Evolutionary conservation across 2,888 invertebrate genomes (phyloP), one percentile per base, ranked within the genome.

Genomic region (Beris morrisii): DNA sequence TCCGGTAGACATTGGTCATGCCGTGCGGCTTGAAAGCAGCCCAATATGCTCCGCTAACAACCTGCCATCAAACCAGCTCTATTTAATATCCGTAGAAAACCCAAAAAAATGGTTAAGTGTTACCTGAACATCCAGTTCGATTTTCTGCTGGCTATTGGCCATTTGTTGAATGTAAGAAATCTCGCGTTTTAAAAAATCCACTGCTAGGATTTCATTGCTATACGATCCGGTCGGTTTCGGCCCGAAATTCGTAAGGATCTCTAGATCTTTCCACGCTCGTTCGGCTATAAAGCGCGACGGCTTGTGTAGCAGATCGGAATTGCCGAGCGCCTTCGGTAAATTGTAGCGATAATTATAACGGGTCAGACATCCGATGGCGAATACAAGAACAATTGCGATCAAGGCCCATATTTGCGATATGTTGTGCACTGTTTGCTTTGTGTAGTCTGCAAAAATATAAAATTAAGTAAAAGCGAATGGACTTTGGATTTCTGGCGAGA

Each of bases 1-100:
- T 90, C 72, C 87, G 85, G 80, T 97, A 96, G 72, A 89, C 87
- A 80, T 90, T 90, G 63, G 90, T 91, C 85, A 92, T 88, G 54
- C 90, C 90, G 75, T 90, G 88, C 2, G 92, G 83, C 45, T 76
- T 75, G 81, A 92, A 92, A 67, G 84, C 84, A 65, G 93, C 82
- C 73, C 88, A 85, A 81, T 93, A 95, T 45, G 88, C 86, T 11
- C 94, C 94, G 74, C 85, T 86, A 13, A 76, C 88, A 56, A 74
- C 70, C 84, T 77, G 7, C 13, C 9, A 30, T 54, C 22, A 38
- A 38, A 12, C 9, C 1, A 54, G 1, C 5, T 65, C 22, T 12
- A 53, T 5, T 38, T 7, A 38, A 38, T 38, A 38, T 38, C 38
- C 38, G 38, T 38, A 3, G 9, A 38, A 53, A 53, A 5, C 28